Evolutionary conservation across 2,888 invertebrate genomes (phyloP).

Genomic region (Pinctada fucata): DNA sequence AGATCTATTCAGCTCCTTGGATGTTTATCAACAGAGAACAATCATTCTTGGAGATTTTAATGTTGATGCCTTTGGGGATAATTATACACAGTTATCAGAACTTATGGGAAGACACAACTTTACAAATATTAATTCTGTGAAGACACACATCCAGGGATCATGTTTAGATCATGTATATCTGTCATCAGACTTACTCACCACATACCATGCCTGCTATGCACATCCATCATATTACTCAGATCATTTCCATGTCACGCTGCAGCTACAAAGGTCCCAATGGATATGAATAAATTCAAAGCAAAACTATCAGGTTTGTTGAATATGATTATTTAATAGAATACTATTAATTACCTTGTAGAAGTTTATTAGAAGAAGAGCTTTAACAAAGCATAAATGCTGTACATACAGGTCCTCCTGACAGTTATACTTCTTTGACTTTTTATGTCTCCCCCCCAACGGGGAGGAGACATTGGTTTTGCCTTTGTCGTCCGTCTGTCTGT

Average conservation of each 20-base stretch:
- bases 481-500: too few species aligned
- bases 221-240: constrained; percentile 31
- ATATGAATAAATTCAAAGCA: too few species aligned
- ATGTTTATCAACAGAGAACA: neutral
- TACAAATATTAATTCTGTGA: constrained; percentile 13
- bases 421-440: too few species aligned
- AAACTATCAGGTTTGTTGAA: too few species aligned
- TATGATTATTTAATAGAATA: too few species aligned
- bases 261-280: constrained; percentile 4
- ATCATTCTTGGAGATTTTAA: constrained; percentile 36
- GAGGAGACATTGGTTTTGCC: too few species aligned
- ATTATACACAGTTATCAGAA: constrained; percentile 8
- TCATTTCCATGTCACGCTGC: constrained; percentile 22
- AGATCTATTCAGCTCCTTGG: constrained; percentile 2
- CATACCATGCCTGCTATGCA: constrained; percentile 16
- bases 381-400: too few species aligned
- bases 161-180: constrained; percentile 35
- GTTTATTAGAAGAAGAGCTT: too few species aligned
- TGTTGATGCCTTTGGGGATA: constrained; percentile 25
- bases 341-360: too few species aligned
- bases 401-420: too few species aligned
- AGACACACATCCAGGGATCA: constrained; percentile 26
- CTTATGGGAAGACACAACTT: constrained; percentile 22
- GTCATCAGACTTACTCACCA: constrained; percentile 12
- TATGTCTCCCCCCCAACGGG: too few species aligned